Evolutionary conservation across 2,797 vertebrate genomes (phyloP).

Genomic region (Hyperoplus lanceolatus): DNA sequence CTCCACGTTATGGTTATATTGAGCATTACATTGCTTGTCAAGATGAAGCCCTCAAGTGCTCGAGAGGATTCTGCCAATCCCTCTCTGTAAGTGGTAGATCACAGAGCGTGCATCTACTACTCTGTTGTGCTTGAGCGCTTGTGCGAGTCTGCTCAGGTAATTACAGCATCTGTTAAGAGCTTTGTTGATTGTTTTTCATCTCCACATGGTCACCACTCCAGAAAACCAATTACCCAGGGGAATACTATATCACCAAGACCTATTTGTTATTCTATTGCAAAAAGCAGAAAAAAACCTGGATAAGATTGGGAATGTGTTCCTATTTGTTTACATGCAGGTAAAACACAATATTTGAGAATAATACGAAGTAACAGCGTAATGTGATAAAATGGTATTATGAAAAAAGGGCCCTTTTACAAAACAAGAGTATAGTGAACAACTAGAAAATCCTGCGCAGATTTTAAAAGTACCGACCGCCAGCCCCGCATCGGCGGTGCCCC

Average conservation of each 20-base stretch:
- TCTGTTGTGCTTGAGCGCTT: conserved; percentile 66
- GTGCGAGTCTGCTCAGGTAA: conserved; percentile 84
- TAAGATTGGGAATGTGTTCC: conserved; percentile 47
- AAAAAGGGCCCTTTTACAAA: neutral
- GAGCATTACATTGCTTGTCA: conserved; percentile 53
- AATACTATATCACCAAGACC: conserved; percentile 80
- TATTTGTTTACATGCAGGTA: conserved; percentile 56
- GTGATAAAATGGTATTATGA: conserved; percentile 10
- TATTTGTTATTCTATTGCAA: conserved; percentile 75
- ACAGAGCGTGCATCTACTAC: conserved; percentile 65
- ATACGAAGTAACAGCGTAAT: conserved; percentile 16
- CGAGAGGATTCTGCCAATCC: conserved; percentile 59
- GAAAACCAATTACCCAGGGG: conserved; percentile 87
- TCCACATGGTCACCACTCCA: conserved; percentile 88
- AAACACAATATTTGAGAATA: conserved; percentile 41
- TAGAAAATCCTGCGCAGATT: neutral
- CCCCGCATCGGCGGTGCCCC: too few relatives aligned
- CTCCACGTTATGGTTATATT: conserved; percentile 30
- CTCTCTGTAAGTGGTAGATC: conserved; percentile 62
- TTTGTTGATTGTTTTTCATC: conserved; percentile 88
- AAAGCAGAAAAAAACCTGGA: conserved; percentile 66
- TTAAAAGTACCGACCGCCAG: too few relatives aligned
- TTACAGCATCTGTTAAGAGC: conserved; percentile 89
- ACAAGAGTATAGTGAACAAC: conserved; percentile 19
- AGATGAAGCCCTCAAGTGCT: conserved; percentile 45